phyloP scores from a whole-genome alignment of 2,113 vertebrate genomes.

The Neofelis nebulosa region DNA sequence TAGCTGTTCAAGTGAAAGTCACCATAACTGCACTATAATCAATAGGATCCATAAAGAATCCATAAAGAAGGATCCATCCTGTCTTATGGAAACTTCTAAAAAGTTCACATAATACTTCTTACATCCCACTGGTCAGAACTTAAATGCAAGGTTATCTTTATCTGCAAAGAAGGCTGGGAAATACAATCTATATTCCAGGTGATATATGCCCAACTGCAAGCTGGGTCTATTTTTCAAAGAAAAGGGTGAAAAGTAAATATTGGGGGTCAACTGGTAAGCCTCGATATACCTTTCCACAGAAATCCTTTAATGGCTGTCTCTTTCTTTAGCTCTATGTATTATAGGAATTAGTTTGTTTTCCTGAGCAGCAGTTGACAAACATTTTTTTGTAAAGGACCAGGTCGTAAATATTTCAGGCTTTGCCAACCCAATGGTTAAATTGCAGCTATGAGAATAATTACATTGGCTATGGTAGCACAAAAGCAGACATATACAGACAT shows the following conservation, averaged over 20 bases:
- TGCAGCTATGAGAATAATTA: neutral
- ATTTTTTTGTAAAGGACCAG: neutral
- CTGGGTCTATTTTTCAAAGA: neutral
- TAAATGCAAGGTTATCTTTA: neutral
- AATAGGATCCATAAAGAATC: neutral
- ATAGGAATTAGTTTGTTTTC: neutral
- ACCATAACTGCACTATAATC: neutral
- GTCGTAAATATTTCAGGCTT: neutral
- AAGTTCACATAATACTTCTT: neutral
- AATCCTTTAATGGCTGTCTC: neutral
- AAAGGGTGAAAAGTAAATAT: neutral
- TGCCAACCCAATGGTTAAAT: neutral
- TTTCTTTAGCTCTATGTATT: neutral
- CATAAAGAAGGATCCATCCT: neutral
- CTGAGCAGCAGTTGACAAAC: neutral
- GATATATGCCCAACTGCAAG: neutral
- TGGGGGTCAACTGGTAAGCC: neutral
- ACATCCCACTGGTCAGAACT: neutral
- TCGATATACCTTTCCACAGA: neutral
- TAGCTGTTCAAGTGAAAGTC: neutral
- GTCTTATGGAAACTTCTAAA: neutral
- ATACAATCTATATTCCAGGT: neutral
- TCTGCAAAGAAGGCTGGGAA: neutral
- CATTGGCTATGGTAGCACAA: neutral
- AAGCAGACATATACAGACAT: neutral